Base-by-base conservation (phyloP, 1,140 invertebrate species). In the Nymphalis io region DNA sequence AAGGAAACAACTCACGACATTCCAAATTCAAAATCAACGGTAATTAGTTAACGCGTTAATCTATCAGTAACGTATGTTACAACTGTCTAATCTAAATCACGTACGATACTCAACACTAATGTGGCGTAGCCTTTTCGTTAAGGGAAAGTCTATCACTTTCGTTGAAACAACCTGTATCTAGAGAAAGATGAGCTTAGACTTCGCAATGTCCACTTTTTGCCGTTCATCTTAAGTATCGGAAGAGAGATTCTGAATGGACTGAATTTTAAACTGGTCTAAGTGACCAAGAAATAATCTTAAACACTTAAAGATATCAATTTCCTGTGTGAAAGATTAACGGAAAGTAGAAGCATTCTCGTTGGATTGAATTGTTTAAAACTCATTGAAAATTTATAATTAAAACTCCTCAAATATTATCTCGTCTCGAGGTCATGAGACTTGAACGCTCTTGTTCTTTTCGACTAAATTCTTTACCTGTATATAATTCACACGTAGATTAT, bases 11-110 rank as follows among this genome's bases (percentile, higher is more conserved):
- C 23, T n/a, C 13, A 53, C 10, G 10, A 55, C 51, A 55, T 55
- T 55, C 51, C 51, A 55, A 3, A 27, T 21, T 55, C 11, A 15
- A 27, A 55, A 33, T 27, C 21, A 55, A 27, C 13, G 4, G 60
- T 84, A 87, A 87, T 87, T 83, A 78, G 73, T 79, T 78, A 76
- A 79, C 76, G 74, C 77, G 73, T 83, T 83, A 71, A 74, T 46
- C 68, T 81, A 82, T 80, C 82, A 70, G 18, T 65, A 42, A 48
- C 42, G 57, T 67, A 64, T 55, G 70, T 75, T 71, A 70, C n/a
- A 76, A 79, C 81, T 73, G 79, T 74, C 67, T 78, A 77, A 79
- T 78, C 70, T 79, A 71, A 76, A 72, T 68, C 27, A 58, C 72
- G 68, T 74, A 77, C 70, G 18, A 48, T 42, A 48, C 65, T 67